Base-by-base conservation (phyloP, 2,797 vertebrate species). In the Periparus ater region DNA sequence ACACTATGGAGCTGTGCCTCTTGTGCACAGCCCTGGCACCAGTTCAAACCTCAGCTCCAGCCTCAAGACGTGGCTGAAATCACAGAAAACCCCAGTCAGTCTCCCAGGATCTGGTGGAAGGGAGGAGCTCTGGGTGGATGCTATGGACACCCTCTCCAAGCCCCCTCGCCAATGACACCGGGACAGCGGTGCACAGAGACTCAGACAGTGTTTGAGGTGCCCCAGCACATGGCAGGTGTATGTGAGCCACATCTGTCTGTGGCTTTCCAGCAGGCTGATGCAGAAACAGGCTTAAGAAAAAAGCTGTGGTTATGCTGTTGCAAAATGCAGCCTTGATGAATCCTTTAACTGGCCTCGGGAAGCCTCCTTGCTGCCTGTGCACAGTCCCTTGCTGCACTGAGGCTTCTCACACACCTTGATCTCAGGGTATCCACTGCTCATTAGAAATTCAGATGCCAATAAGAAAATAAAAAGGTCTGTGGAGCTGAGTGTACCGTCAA, bases 161-260 rank as follows among this genome's bases (percentile, higher is more conserved):
- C 14, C 4, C 7, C 4, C 17, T 29, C 4, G 0, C 26, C 17
- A 3, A 36, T 2, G 8, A 10, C 58, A 14, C 8, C 0, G 0
- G 62, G 50, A 32, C 13, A 11, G 61, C 7, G 0, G 30, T 3
- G 0, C 20, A 1, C 20, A 20, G 45, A 11, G 51, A 2, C 57
- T 73, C 0, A 0, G 32, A 1, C 78, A 51, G 42, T 1, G 3
- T 29, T 57, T 47, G 63, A 44, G 70, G 74, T 58, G 55, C 53
- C 45, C 48, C 71, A 15, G 17, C 2, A 7, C 25, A 3, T 7
- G 42, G 53, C 44, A 47, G 38, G 19, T 62, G 7, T 53, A 0
- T 3, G 42, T 19, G 75, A 70, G 65, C 77, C 53, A 17, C 40
- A 40, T 40, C 65, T 48, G 3, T 4, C 44, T 60, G 13, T 67